Evolutionary conservation across 2,888 invertebrate genomes (phyloP), one percentile per base, ranked within the genome.

Genomic region (Dryobotodes eremita): DNA sequence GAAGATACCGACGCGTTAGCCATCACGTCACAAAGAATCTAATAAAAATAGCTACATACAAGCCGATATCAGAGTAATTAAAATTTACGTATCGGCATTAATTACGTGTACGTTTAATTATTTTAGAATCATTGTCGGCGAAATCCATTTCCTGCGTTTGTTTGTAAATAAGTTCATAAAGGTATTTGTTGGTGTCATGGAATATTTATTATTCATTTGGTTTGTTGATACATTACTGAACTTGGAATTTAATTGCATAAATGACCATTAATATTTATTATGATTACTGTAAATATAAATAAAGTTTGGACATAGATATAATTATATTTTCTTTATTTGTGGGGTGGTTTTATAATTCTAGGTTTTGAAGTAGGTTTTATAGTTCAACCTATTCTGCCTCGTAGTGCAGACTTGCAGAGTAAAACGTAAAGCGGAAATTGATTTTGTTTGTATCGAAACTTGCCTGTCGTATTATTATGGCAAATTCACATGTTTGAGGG

Each of bases 111-210:
- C 66, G 59, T 68, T 77, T 82, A 77, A 80, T 79, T 81, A 83
- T 66, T 80, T 75, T 69, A 76, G 71, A 81, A 82, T 75, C 71
- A 82, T 55, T 65, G 77, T 66, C 70, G 42, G 36, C 42, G 90
- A 88, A 86, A 92, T 77, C 75, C 89, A 89, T 88, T 88, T 85
- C 88, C 87, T 89, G 62, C 69, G 79, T 79, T 89, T 89, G 87
- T 88, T 87, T 79, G 82, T 82, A 86, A 88, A 90, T 89, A 89
- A 68, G 65, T 77, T 71, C 55, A 62, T 72, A 62, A 55, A 61
- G n/a, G 62, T 66, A 68, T 77, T 74, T 62, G 71, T 78, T 57
- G 59, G 23, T 72, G 64, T 62, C 71, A 71, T 71, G 31, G 80
- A 79, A 78, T 85, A 79, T 71, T 83, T 73, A 81, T 36, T 57